Percentiles rank a stretch among this genome's conserved stretches.
phyloP scores from a whole-genome alignment of 1,140 invertebrate genomes.

The Aradophagus sp. region DNA sequence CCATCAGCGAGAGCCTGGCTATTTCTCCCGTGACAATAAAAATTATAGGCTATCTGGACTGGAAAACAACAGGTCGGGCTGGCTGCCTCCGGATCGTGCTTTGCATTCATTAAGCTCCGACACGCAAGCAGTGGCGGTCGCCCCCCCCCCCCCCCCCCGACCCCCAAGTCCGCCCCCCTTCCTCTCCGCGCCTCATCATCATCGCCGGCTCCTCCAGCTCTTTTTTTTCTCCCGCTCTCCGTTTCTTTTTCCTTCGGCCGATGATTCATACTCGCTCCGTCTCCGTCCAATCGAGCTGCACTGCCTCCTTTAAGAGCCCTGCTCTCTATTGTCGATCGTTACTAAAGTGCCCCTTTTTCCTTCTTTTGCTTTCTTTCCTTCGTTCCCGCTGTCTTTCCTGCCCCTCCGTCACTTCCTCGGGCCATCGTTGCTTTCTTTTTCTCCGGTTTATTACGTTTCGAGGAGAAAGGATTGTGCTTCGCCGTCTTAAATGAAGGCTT shows the following conservation, averaged over 20 bases:
- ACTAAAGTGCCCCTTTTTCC: conserved; percentile 44
- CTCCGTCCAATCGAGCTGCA: conserved; percentile 34
- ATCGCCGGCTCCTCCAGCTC: conserved; percentile 30
- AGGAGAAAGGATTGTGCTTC: conserved; percentile 30
- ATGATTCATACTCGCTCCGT: conserved; percentile 32
- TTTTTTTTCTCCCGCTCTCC: conserved; percentile 9
- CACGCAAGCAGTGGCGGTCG: conserved; percentile 75
- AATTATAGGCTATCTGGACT: conserved; percentile 80
- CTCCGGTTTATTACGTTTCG: conserved; percentile 42
- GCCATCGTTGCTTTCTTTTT: conserved; percentile 21
- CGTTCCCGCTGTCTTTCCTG: neutral
- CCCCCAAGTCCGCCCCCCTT: conserved; percentile 6
- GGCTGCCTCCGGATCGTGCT: conserved; percentile 76
- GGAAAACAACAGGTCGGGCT: conserved; percentile 79
- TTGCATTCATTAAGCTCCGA: conserved; percentile 79
- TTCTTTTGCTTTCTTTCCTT: conserved; percentile 18
- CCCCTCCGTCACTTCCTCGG: too few relatives aligned
- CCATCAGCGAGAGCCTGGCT: conserved; percentile 72
- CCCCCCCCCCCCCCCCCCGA: conserved; percentile 14
- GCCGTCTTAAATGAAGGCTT: conserved; percentile 19
- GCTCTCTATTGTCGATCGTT: conserved; percentile 45
- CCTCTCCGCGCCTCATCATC: conserved; percentile 21
- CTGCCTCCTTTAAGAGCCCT: conserved; percentile 46
- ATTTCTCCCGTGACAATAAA: conserved; percentile 80
- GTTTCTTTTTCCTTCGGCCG: conserved; percentile 26